Conservation (phyloP, 2,888 invertebrate species). For the Agriopis aurantiaria region DNA sequence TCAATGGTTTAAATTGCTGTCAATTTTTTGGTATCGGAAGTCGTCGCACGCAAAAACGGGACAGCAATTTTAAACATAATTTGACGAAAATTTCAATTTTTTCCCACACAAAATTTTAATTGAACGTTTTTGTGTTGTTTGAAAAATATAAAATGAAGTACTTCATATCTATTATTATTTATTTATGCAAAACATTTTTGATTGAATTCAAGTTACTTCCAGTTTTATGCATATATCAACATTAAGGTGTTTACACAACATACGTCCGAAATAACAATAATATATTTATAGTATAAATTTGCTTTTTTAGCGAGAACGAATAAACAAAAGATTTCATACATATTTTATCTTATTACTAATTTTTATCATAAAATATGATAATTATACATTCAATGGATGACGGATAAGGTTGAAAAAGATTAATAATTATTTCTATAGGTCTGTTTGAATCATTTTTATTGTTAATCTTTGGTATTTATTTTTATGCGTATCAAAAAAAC, state of each 20-base stretch:
- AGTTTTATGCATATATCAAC: not conserved
- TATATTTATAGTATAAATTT: not conserved
- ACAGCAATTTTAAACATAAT: not conserved
- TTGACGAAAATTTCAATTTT: constrained; percentile 22
- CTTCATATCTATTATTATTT: not conserved
- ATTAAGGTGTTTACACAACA: not conserved
- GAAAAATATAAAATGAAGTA: not conserved
- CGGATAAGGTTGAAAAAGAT: constrained; percentile 19
- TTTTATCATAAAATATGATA: constrained; percentile 21
- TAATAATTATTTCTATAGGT: constrained; percentile 30
- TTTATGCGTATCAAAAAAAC: not conserved
- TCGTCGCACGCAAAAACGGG: too few relatives aligned
- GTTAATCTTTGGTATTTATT: constrained; percentile 39
- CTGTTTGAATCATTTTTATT: constrained; percentile 42
- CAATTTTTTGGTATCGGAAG: too few relatives aligned
- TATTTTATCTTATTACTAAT: constrained; percentile 24
- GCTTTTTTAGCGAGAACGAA: not conserved
- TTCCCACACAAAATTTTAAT: too few relatives aligned
- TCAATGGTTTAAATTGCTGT: too few relatives aligned
- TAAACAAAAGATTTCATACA: not conserved
- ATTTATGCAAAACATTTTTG: not conserved
- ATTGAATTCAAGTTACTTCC: not conserved
- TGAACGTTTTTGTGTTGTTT: not conserved
- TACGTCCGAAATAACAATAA: too few relatives aligned
- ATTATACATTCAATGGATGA: constrained; percentile 28